These are phyloP conservation scores for Rhinella marina DNA, from an alignment of 2,797 vertebrate species.

Conservation along the genomic window DNA sequence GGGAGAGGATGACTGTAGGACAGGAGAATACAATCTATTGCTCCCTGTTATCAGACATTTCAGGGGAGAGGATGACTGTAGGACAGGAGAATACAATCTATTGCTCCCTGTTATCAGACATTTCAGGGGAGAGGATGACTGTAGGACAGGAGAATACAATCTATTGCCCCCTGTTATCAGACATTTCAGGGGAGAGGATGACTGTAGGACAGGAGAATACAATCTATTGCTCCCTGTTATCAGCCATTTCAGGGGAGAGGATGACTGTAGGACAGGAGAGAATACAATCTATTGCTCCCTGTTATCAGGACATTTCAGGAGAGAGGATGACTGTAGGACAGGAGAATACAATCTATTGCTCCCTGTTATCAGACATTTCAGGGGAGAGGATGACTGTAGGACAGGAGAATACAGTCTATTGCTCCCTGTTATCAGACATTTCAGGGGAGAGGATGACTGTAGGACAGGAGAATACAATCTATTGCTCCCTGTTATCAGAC, in stretches of 20 bases:
- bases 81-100: neutral
- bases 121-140: neutral
- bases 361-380: no score
- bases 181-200: neutral
- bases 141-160: neutral
- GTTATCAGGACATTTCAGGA: no score
- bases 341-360: no score
- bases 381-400: neutral
- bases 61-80: neutral
- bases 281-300: no score
- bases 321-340: no score
- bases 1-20: no score
- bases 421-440: neutral
- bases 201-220: no score
- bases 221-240: no score
- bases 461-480: neutral
- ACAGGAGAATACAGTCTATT: no score
- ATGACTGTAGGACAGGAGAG: no score
- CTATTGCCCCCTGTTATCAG: neutral
- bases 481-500: neutral
- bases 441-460: neutral
- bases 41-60: neutral
- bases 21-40: neutral
- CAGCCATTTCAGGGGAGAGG: no score
- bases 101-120: neutral